phyloP scores from a whole-genome alignment of 2,797 vertebrate genomes.

The Trematomus bernacchii region DNA sequence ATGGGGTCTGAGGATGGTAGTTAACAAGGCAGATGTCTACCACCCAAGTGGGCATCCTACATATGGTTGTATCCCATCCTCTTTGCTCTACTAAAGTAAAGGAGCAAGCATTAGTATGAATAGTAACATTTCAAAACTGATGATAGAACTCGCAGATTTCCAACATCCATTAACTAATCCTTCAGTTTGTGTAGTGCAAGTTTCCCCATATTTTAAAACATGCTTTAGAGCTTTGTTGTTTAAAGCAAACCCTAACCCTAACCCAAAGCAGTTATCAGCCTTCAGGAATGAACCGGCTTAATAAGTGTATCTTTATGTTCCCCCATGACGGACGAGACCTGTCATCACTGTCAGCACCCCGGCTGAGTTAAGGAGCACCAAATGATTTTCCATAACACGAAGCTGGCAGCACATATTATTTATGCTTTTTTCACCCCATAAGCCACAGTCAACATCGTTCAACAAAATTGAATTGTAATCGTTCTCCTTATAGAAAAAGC shows the following conservation, averaged over 20 bases:
- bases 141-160: slow-evolving; percentile 28
- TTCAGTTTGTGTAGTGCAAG: slow-evolving; percentile 3
- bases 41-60: slow-evolving; percentile 66
- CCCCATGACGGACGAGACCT: slow-evolving; percentile 61
- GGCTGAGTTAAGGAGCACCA: slow-evolving; percentile 73
- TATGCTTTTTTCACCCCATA: slow-evolving; percentile 57
- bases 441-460: slow-evolving; percentile 67
- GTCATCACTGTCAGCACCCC: slow-evolving; percentile 68
- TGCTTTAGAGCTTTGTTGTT: slow-evolving; percentile 12
- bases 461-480: slow-evolving; percentile 71
- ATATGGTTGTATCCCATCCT: slow-evolving; percentile 32
- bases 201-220: slow-evolving; percentile 27
- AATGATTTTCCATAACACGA: slow-evolving; percentile 68
- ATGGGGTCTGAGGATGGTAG: slow-evolving; percentile 59
- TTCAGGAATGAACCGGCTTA: slow-evolving; percentile 45
- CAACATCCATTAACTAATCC: slow-evolving; percentile 1
- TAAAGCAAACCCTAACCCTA: too few relatives aligned
- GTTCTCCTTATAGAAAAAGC: slow-evolving; percentile 64
- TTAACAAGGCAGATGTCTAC: slow-evolving; percentile 68
- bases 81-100: slow-evolving; percentile 31
- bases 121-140: slow-evolving; percentile 46
- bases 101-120: slow-evolving; percentile 39
- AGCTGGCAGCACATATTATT: slow-evolving; percentile 72
- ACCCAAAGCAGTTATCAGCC: slow-evolving; percentile 45
- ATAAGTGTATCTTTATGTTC: slow-evolving; percentile 40